Evolutionary conservation across 2,797 vertebrate genomes (phyloP).

Genomic region (Delichon dasypus): DNA sequence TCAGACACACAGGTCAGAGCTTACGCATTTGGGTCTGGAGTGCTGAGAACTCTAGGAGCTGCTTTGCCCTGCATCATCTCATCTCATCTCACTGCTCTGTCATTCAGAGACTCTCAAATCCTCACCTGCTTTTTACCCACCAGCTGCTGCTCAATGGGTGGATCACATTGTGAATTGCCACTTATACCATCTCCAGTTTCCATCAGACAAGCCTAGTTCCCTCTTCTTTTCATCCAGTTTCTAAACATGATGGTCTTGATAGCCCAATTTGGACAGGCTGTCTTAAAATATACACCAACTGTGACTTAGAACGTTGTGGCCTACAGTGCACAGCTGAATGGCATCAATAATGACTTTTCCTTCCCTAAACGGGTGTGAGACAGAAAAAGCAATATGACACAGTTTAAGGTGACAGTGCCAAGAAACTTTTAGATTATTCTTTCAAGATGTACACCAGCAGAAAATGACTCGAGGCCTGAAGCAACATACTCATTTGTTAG

Average conservation of each 20-base stretch:
- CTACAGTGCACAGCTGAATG: not conserved
- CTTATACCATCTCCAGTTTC: not conserved
- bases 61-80: not conserved
- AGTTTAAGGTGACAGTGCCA: not conserved
- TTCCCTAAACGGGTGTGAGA: not conserved
- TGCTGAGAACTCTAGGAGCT: not conserved
- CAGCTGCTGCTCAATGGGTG: rapidly evolving
- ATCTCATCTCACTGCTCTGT: not conserved
- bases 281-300: not conserved
- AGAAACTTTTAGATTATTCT: not conserved
- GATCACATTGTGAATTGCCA: not conserved
- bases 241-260: not conserved
- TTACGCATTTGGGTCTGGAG: not conserved
- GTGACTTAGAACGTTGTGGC: not conserved
- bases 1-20: not conserved
- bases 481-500: not conserved
- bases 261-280: not conserved
- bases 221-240: not conserved
- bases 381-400: not conserved
- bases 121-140: not conserved
- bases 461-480: not conserved
- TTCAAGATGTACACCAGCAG: not conserved
- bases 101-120: not conserved
- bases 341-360: not conserved
- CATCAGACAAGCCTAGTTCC: not conserved